Evolutionary conservation across 2,113 vertebrate species (phyloP), one percentile per base, ranked within the genome.

Genomic region (Lasiurus borealis): DNA sequence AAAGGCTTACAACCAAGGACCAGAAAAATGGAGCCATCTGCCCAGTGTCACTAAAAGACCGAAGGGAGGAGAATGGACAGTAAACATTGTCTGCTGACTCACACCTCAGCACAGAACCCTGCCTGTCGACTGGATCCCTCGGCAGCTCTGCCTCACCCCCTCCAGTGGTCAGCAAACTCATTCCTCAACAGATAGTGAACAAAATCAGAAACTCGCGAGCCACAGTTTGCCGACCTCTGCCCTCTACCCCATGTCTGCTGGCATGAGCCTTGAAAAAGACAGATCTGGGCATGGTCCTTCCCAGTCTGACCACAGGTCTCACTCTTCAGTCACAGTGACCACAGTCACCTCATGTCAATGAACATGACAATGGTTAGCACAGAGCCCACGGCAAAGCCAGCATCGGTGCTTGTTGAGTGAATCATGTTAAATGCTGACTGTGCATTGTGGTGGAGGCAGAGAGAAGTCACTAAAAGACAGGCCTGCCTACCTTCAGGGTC

Each of bases 91-190:
- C 6, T 1, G 6, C 46, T 25, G 27, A 9, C 44, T 29, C 1
- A 0, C 27, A 2, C 31, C 11, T 1, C 6, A 11, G 50, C 9
- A 0, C 13, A 2, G 0, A 6, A 9, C 15, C 62, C 25, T 23
- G 34, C 23, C 18, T 81, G 11, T 21, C 5, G 0, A 3, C 27
- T 19, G 59, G 12, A 50, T 40, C 46, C 81, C 21, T 1, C 21
- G 50, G 68, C 31, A 68, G 77, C 40, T 6, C 59, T 25, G 5
- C 15, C 1, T 46, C 25, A 14, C 3, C 7, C 14, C 10, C 11
- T 14, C 31, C 16, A 69, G 48, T 11, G 48, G 48, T 48, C 48
- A 11, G 48, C 48, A 48, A 48, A 48, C 48, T 5, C 40, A 40
- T 40, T 40, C 40, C 3, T 40, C 40, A 40, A 40, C 40, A 40